Base-by-base conservation (phyloP, 2,113 vertebrate species). In the Corapipo altera region DNA sequence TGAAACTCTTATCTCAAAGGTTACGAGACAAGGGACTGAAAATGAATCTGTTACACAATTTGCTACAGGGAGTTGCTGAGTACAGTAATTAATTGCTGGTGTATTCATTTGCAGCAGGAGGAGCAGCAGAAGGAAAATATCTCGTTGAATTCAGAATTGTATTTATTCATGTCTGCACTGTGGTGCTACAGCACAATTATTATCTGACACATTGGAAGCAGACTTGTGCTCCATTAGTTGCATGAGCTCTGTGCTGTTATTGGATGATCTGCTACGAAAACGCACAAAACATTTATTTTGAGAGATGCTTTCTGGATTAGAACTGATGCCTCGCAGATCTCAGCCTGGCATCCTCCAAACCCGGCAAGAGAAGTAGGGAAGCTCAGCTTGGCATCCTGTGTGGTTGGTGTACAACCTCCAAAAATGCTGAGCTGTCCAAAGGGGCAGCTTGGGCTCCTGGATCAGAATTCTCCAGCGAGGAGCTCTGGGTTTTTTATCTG, bases 81-180 rank as follows among this genome's bases (percentile, higher is more conserved):
- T 70, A 58, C 24, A 9, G 80, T 97, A 96, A 97, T 96, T 97
- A 96, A 96, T 96, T 94, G 93, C 93, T 96, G 88, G 80, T 85
- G 86, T 94, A 93, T 96, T 95, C 93, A 95, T 96, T 96, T 96
- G 93, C 39, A 0, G 93, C 94, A 92, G 94, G 92, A 97, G 96
- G 73, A 96, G 86, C 86, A 93, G 93, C 96, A 95, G 88, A 96
- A 96, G 96, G 96, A 95, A 96, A 95, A 93, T 94, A 96, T 87
- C 96, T 95, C 92, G 79, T 92, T 96, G 96, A 94, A 87, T 97
- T 93, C 88, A 58, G 94, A 79, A 76, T 94, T 96, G 93, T 94
- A 94, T 97, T 96, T 97, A 97, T 97, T 96, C 91, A 91, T 95
- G 92, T 96, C 93, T 93, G 86, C 94, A 39, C 83, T 75, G 76